These are phyloP conservation scores for Mantis religiosa DNA, from an alignment of 2,888 invertebrate species.

Conservation along the genomic window DNA sequence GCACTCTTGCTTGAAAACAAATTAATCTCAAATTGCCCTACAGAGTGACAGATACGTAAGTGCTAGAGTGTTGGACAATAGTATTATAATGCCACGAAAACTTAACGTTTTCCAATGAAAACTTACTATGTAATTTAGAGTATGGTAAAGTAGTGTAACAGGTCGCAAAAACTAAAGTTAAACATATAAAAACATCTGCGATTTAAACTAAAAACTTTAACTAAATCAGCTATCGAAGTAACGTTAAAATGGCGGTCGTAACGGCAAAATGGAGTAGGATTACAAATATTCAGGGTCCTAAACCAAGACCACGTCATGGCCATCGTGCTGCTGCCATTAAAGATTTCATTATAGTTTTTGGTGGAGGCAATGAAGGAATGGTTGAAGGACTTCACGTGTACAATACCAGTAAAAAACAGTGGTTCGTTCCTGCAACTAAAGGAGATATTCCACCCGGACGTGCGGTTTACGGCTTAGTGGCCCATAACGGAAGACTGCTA, in stretches of 20 bases:
- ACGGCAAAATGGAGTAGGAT: conserved; percentile 87
- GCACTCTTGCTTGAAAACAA: no score
- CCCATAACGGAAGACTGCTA: conserved; percentile 90
- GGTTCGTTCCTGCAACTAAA: conserved; percentile 96
- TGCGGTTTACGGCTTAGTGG: conserved; percentile 97
- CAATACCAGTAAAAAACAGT: conserved; percentile 97
- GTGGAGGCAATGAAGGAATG: conserved; percentile 99
- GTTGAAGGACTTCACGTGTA: conserved; percentile 99
- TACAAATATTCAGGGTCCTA: conserved; percentile 84
- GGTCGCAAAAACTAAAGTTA: no score
- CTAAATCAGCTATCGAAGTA: no score
- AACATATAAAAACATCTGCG: no score
- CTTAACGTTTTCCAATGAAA: no score
- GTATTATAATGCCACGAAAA: no score
- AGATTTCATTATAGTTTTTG: conserved; percentile 99
- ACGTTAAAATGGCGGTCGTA: background rate
- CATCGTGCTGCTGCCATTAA: conserved; percentile 98
- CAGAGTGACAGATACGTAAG: no score
- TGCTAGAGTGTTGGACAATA: no score
- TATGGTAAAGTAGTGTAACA: no score
- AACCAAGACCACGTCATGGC: conserved; percentile 96
- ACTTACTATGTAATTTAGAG: no score
- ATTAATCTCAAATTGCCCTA: no score
- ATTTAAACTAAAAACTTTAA: no score
- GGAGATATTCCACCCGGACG: conserved; percentile 98